Evolutionary conservation across 2,113 vertebrate genomes (phyloP).

Genomic region (Nannobrachium achirus): DNA sequence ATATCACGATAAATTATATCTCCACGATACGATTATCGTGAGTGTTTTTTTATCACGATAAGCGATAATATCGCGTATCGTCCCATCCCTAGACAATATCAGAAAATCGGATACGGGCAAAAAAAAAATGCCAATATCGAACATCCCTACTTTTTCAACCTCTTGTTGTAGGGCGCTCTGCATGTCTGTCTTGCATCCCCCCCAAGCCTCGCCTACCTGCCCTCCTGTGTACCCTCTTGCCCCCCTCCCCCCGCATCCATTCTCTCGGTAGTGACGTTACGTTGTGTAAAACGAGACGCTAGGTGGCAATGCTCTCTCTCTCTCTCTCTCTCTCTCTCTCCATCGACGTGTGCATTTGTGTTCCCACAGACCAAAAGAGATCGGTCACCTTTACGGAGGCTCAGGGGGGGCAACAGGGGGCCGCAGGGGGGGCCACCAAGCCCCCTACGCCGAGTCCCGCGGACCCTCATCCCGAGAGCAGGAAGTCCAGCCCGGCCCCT

Average conservation of each 20-base stretch:
- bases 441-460: not conserved
- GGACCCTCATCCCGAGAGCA: constrained; percentile 51
- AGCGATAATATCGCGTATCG: too few species aligned
- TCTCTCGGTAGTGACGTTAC: constrained; percentile 42
- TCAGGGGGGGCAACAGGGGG: constrained; percentile 66
- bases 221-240: constrained; percentile 32
- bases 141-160: constrained; percentile 64
- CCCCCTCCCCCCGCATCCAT: too few species aligned
- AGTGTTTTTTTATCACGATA: too few species aligned
- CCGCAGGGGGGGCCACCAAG: constrained; percentile 52
- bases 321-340: constrained; percentile 21
- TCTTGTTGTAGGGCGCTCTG: constrained; percentile 69
- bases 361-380: constrained; percentile 89
- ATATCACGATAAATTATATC: too few species aligned
- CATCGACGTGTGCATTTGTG: constrained; percentile 9
- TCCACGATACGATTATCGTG: too few species aligned
- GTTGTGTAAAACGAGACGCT: constrained; percentile 20
- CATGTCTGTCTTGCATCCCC: constrained; percentile 79
- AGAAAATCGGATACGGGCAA: too few species aligned
- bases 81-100: too few species aligned
- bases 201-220: constrained; percentile 17
- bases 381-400: constrained; percentile 95
- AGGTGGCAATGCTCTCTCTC: not conserved
- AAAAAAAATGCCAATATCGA: too few species aligned
- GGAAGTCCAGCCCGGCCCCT: constrained; percentile 46